Percentiles rank a stretch among this genome's conserved stretches.
These are phyloP conservation scores for Atta cephalotes DNA, from an alignment of 1,140 invertebrate genomes.

Conservation along the genomic window DNA sequence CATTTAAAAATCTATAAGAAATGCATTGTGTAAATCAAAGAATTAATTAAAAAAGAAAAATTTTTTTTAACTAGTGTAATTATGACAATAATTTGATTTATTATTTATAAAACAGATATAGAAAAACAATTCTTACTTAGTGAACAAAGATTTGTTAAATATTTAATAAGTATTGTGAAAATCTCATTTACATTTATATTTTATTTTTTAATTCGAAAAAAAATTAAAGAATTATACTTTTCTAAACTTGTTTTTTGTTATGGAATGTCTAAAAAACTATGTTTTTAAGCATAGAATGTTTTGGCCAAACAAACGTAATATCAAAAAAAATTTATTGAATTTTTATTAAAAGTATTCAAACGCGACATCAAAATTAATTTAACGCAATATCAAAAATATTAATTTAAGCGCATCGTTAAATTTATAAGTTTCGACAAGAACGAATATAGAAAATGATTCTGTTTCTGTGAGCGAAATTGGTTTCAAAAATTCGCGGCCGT, in stretches of 20 bases:
- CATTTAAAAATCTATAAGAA: no score
- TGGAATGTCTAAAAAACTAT: not conserved
- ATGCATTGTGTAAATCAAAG: no score
- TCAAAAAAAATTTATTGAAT: no score
- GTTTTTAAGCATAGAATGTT: not conserved
- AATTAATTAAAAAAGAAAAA: no score
- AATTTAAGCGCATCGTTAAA: not conserved
- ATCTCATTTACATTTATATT: constrained; percentile 23
- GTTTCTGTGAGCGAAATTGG: not conserved
- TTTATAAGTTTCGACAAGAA: not conserved
- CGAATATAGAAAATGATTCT: not conserved
- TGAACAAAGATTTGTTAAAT: not conserved
- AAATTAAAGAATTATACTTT: constrained; percentile 12
- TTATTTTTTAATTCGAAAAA: not conserved
- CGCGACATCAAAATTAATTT: no score
- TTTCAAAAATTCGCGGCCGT: not conserved
- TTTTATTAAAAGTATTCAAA: not conserved
- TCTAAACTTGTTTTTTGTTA: constrained; percentile 19
- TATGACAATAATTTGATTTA: constrained; percentile 26
- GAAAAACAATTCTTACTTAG: not conserved
- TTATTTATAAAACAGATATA: not conserved
- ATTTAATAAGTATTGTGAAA: not conserved
- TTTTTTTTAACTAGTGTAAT: not conserved
- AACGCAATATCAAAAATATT: not conserved
- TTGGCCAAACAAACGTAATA: no score